A percentile compares a stretch with the other conserved stretches of the same genome.
Conservation (phyloP, 2,113 vertebrate species). For the Mesitornis unicolor region DNA sequence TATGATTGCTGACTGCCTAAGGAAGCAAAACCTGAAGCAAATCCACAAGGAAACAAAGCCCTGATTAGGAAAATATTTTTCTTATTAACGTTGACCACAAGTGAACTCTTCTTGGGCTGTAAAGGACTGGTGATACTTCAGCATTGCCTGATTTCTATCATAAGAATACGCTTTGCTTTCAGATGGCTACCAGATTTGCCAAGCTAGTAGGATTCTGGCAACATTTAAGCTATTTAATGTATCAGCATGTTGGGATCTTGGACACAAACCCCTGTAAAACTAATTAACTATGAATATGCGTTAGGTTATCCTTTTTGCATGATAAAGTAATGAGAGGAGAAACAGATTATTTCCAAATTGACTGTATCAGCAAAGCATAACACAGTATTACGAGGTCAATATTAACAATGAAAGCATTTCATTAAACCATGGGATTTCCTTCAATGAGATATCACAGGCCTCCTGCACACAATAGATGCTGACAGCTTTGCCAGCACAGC, state of each 20-base stretch:
- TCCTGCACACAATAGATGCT: fast-evolving
- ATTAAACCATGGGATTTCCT: neutral
- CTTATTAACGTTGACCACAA: neutral
- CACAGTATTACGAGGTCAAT: neutral
- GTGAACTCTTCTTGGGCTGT: neutral
- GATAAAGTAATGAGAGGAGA: neutral
- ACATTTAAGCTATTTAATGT: neutral
- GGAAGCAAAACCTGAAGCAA: neutral
- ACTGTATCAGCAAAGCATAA: neutral
- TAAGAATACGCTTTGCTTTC: neutral
- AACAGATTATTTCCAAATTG: neutral
- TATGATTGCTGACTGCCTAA: neutral
- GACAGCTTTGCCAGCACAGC: neutral
- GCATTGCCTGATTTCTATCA: neutral
- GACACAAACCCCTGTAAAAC: neutral
- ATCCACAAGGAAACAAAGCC: neutral
- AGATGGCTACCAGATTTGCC: neutral
- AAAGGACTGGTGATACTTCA: neutral
- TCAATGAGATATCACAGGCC: neutral
- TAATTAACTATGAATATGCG: neutral
- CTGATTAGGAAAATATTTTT: neutral
- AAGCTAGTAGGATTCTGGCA: neutral
- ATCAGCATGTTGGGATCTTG: neutral
- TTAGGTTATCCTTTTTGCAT: neutral
- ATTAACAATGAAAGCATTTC: neutral